Evolutionary conservation across 2,888 invertebrate species (phyloP), one percentile per base, ranked within the genome.

Genomic region (Amblyjoppa fuscipennis): DNA sequence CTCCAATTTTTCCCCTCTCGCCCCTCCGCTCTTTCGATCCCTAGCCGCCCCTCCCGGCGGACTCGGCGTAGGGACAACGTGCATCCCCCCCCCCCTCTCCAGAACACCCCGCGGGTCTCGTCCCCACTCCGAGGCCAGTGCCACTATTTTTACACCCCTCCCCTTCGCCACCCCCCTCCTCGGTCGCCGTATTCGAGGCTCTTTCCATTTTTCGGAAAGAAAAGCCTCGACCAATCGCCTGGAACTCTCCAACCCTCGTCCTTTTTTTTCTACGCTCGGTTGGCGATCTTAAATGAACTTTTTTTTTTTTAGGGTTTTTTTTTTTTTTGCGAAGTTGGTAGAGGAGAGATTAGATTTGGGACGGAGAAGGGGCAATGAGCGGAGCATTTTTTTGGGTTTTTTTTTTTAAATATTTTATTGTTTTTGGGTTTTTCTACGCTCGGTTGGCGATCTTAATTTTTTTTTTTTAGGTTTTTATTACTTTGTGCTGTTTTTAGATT

Each of bases 141-240:
- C 9, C 9, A 38, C 38, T 38, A 38, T 38, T 38, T 53, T 34
- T 76, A 73, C 74, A 53, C 9, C 38, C 38, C 38, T 45, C 69
- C 53, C 59, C 25, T 34, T 20, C 20, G 20, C 56, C 74, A 49
- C 45, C 20, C 71, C 38, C 49, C 49, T 49, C 74, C 11, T 16
- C 53, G 51, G 64, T 64, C 74, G 69, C 38, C 9, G 38, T 2
- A 38, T 5, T 38, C 38, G 51, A 53, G 76, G 53, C 75, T 69
- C 68, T 61, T 85, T 87, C 79, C 71, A 78, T 88, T 84, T 85
- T 83, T 79, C 77, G 73, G 41, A 83, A 84, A 84, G 77, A 77
- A 80, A 76, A 45, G 41, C 78, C 74, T 69, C 74, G 11, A 28
- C 84, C 70, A 75, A 75, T 28, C n/a, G 41, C 13, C 25, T 31